Conservation (phyloP, 2,113 vertebrate species). For the Ptychochromis oligacanthus region DNA sequence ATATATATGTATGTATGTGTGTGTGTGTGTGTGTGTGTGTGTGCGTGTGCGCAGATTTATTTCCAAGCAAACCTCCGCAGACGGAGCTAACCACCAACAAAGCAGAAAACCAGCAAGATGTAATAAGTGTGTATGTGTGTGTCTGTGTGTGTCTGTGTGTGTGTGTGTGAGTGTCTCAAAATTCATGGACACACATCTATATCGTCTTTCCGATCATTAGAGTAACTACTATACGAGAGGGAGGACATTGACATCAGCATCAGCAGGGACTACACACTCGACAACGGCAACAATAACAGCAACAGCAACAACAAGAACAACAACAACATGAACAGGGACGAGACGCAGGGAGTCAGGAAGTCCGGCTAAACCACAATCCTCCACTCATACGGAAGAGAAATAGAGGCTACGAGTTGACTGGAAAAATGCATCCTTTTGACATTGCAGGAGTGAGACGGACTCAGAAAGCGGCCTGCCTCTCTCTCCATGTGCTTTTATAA, state of each 20-base stretch:
- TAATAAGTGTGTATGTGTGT: slow-evolving; percentile 22
- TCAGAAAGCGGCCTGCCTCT: slow-evolving; percentile 47
- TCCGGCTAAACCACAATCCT: slow-evolving; percentile 56
- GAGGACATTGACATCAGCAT: slow-evolving; percentile 69
- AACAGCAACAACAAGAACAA: slow-evolving; percentile 50
- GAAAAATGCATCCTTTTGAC: slow-evolving; percentile 59
- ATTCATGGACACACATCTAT: slow-evolving; percentile 55
- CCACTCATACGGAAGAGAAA: slow-evolving; percentile 63
- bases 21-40: slow-evolving; percentile 3
- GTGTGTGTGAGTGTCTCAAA: slow-evolving; percentile 35
- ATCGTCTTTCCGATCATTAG: slow-evolving; percentile 51
- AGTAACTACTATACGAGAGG: slow-evolving; percentile 64
- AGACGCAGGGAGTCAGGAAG: slow-evolving; percentile 61
- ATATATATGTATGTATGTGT: slow-evolving; percentile 30
- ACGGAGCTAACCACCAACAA: slow-evolving; percentile 58
- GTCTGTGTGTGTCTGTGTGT: slow-evolving; percentile 21
- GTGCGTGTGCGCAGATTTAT: slow-evolving; percentile 19
- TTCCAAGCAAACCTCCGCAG: slow-evolving; percentile 51
- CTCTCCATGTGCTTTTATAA: slow-evolving; percentile 62
- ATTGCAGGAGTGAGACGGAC: slow-evolving; percentile 41
- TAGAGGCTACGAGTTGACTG: slow-evolving; percentile 54
- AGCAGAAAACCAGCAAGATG: slow-evolving; percentile 48
- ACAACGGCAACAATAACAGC: slow-evolving; percentile 34
- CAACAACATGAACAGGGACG: slow-evolving; percentile 61
- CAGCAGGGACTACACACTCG: slow-evolving; percentile 64